Evolutionary conservation across 2,888 invertebrate genomes (phyloP).

Genomic region (Leuctra nigra): DNA sequence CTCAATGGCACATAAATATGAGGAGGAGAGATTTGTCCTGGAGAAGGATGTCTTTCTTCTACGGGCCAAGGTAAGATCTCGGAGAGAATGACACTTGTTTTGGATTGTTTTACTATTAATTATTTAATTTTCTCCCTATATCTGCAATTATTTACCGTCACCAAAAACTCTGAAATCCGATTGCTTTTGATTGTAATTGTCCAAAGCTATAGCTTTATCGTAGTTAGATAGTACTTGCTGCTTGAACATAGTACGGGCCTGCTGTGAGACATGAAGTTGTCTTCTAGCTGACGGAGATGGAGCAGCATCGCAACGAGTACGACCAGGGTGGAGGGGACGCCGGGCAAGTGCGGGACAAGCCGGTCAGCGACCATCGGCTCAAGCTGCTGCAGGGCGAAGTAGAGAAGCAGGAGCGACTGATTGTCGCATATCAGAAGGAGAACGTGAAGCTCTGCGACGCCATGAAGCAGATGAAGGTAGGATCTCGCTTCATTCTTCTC

Average conservation of each 20-base stretch:
- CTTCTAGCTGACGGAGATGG: background rate
- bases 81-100: too few relatives aligned
- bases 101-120: too few relatives aligned
- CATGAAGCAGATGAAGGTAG: constrained; percentile 28
- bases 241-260: too few relatives aligned
- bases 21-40: constrained; percentile 16
- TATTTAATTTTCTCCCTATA: too few relatives aligned
- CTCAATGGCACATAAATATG: constrained; percentile 6
- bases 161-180: too few relatives aligned
- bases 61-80: constrained; percentile 18
- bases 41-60: constrained; percentile 15
- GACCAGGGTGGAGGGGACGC: constrained; percentile 1
- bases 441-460: constrained; percentile 23
- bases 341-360: background rate
- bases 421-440: constrained; percentile 22
- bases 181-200: too few relatives aligned
- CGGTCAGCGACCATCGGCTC: background rate
- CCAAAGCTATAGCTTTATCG: too few relatives aligned
- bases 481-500: constrained; percentile 24
- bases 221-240: too few relatives aligned
- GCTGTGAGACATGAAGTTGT: background rate
- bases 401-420: constrained; percentile 24
- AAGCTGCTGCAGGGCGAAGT: constrained; percentile 21
- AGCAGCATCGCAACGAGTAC: background rate
- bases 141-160: too few relatives aligned